Conservation (phyloP, 2,888 invertebrate genomes). For the Synanthedon tipuliformis region DNA sequence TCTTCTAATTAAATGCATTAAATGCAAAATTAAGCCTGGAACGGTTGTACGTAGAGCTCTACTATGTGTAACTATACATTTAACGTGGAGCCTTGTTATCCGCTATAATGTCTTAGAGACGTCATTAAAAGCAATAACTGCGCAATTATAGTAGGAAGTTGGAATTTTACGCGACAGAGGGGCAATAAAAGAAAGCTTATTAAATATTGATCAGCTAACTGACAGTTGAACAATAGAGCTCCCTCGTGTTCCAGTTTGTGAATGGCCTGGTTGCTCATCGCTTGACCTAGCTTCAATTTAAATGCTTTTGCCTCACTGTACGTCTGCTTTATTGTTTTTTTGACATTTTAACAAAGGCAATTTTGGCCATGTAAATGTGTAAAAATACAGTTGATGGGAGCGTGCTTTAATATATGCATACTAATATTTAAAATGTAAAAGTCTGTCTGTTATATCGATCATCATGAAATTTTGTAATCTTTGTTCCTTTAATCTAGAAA, state of each 20-base stretch:
- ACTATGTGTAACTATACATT: too few relatives aligned
- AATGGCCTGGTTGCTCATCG: slow-evolving; percentile 7
- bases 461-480: too few relatives aligned
- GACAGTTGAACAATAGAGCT: slow-evolving; percentile 16
- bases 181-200: slow-evolving; percentile 8
- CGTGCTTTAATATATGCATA: too few relatives aligned
- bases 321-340: not conserved
- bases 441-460: too few relatives aligned
- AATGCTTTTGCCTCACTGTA: not conserved
- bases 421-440: too few relatives aligned
- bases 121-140: not conserved
- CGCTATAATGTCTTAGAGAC: not conserved
- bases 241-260: slow-evolving; percentile 14
- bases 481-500: too few relatives aligned
- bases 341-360: not conserved
- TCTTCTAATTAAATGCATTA: too few relatives aligned
- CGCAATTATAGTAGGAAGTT: not conserved
- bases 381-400: too few relatives aligned
- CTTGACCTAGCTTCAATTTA: not conserved
- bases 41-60: too few relatives aligned
- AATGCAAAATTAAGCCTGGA: too few relatives aligned
- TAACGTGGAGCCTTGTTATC: too few relatives aligned
- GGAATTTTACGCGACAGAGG: not conserved
- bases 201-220: slow-evolving; percentile 13
- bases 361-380: too few relatives aligned